Base-by-base conservation (phyloP, 1,140 invertebrate species). In the Planococcus citri region DNA sequence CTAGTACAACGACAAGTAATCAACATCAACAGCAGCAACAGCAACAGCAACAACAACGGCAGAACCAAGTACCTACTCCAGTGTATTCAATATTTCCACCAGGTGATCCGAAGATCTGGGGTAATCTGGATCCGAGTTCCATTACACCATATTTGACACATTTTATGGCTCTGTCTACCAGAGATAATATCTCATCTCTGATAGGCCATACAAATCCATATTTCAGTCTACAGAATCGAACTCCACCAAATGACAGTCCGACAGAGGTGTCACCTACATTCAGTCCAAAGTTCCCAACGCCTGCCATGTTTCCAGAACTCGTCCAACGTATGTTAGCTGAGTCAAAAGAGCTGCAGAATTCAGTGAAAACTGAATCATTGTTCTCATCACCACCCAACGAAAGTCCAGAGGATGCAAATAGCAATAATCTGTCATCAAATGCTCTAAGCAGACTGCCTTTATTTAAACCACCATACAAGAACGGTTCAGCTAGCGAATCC, bases 111-210 rank as follows among this genome's bases (percentile, higher is more conserved):
- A 73, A 75, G 3, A 24, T 72, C 4, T 83, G 80, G 82, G 76
- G 79, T 21, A 80, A 80, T 41, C 74, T 83, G 71, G 82, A 84
- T 70, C 82, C 83, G 71, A 79, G 80, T 41, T 81, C 82, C 70
- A 78, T 84, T 41, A 82, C 80, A 68, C 82, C 83, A 24, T 85
- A 85, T 73, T 82, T 86, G 64, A 81, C 83, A 69, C 81, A 81
- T 27, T 21, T 71, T 8, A 27, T 71, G 29, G 22, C 60, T n/a
- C 14, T 37, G 24, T 2, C 27, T 68, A n/a, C n/a, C n/a, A 24
- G 37, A 6, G 38, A 24, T 24, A 51, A 69, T 24, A 20, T 69
- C 20, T 37, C 37, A 1, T 14, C 68, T 1, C 22, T 69, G 17
- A 10, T 69, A 24, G 68, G 33, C 1, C 68, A 69, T 25, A 17